phyloP scores from a whole-genome alignment of 2,888 invertebrate genomes.

The Lymantria dispar region DNA sequence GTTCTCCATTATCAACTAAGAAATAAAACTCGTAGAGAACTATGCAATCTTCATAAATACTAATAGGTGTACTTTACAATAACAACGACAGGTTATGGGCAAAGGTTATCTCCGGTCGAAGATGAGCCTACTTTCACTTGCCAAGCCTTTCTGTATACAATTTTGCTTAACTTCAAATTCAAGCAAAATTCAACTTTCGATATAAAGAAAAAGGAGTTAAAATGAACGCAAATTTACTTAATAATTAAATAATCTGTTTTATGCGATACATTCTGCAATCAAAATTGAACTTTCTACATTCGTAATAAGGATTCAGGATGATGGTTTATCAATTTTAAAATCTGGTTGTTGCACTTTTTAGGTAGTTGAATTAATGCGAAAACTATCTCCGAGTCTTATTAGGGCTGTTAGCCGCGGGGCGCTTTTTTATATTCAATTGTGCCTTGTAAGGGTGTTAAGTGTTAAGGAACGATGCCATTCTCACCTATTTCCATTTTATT shows the following conservation, averaged over 20 bases:
- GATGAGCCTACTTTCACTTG: slow-evolving; percentile 75
- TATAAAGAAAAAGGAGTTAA: not conserved
- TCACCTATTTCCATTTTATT: slow-evolving; percentile 9
- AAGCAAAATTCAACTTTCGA: slow-evolving; percentile 9
- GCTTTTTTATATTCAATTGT: slow-evolving; percentile 16
- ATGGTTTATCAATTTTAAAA: slow-evolving; percentile 20
- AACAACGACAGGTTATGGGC: slow-evolving; percentile 65
- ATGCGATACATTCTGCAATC: slow-evolving; percentile 32
- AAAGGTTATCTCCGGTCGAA: slow-evolving; percentile 69
- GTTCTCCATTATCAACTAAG: slow-evolving; percentile 12
- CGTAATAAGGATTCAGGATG: slow-evolving; percentile 7
- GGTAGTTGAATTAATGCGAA: slow-evolving; percentile 28
- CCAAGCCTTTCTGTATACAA: slow-evolving; percentile 40
- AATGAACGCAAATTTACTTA: slow-evolving; percentile 12
- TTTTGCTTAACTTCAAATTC: not conserved
- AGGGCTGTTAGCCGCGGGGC: slow-evolving; percentile 27
- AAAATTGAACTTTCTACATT: slow-evolving; percentile 24
- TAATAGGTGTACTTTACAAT: slow-evolving; percentile 69
- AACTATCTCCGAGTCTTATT: slow-evolving; percentile 31
- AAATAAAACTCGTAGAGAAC: slow-evolving; percentile 31
- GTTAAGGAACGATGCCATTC: slow-evolving; percentile 5
- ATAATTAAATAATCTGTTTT: slow-evolving; percentile 38
- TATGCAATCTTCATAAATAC: slow-evolving; percentile 42
- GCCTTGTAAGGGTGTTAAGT: slow-evolving; percentile 15
- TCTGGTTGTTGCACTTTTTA: slow-evolving; percentile 33